Percentiles rank a stretch among this genome's conserved stretches.
phyloP scores from a whole-genome alignment of 2,113 vertebrate species.

The Corythaixoides concolor region DNA sequence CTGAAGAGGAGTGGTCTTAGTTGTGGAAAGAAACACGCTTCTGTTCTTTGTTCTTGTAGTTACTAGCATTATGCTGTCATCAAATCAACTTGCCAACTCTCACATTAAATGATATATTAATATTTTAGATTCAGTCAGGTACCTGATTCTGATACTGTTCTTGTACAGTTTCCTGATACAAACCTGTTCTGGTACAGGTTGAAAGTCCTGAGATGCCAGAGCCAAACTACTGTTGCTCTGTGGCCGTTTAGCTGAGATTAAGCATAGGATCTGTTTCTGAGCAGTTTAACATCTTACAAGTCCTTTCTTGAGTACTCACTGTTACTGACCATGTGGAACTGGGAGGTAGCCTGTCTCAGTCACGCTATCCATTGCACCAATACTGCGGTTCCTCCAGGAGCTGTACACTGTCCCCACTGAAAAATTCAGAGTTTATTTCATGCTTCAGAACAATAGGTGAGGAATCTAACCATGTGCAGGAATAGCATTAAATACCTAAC shows the following conservation, averaged over 20 bases:
- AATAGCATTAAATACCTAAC: background rate
- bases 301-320: background rate
- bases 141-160: too few species aligned
- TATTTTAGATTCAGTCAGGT: too few species aligned
- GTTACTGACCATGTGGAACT: background rate
- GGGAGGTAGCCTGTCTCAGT: background rate
- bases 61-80: background rate
- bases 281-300: too few species aligned
- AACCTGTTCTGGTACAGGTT: background rate
- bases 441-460: background rate
- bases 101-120: background rate
- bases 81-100: background rate
- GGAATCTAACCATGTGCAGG: background rate
- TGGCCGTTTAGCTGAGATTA: background rate
- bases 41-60: background rate
- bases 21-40: background rate
- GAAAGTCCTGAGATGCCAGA: background rate
- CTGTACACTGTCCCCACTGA: background rate
- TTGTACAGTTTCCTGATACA: background rate
- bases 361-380: accelerated
- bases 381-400: background rate
- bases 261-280: background rate
- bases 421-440: too few species aligned
- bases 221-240: background rate
- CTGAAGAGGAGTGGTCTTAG: background rate